Percentiles rank a stretch among this genome's conserved stretches.
Conservation (phyloP, 2,797 vertebrate species). For the Acrossocheilus wenchowensis region DNA sequence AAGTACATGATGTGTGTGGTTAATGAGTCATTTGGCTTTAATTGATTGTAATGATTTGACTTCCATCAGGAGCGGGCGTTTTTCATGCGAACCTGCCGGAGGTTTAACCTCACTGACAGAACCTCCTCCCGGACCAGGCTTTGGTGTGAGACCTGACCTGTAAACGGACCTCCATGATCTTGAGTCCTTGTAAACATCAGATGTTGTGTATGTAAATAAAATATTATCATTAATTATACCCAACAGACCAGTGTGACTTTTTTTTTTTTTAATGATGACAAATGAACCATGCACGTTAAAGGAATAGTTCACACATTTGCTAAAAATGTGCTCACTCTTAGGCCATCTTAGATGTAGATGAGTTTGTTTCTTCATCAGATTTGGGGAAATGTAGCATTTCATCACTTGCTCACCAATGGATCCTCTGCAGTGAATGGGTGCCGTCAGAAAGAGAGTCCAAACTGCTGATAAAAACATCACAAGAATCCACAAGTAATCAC, state of each 20-base stretch:
- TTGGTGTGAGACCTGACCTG: conserved; percentile 91
- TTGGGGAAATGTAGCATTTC: not conserved
- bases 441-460: not conserved
- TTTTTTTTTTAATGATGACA: not conserved
- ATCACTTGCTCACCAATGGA: not conserved
- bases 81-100: conserved; percentile 96
- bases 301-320: not conserved
- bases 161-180: conserved; percentile 66
- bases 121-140: conserved; percentile 91
- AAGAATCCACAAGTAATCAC: not conserved
- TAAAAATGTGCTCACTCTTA: too few relatives aligned
- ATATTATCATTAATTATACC: conserved; percentile 48
- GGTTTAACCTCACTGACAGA: conserved; percentile 92
- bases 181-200: conserved; percentile 61
- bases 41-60: conserved; percentile 21
- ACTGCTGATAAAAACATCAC: not conserved
- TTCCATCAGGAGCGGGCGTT: conserved; percentile 85
- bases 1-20: not conserved
- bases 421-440: not conserved
- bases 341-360: too few relatives aligned
- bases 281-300: not conserved
- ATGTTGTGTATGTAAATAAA: conserved; percentile 64
- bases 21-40: not conserved
- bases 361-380: not conserved
- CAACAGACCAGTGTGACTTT: not conserved